Percentiles rank a stretch among this genome's conserved stretches.
Evolutionary conservation across 2,888 invertebrate species (phyloP).

Genomic region (Gasteruption jaculator): DNA sequence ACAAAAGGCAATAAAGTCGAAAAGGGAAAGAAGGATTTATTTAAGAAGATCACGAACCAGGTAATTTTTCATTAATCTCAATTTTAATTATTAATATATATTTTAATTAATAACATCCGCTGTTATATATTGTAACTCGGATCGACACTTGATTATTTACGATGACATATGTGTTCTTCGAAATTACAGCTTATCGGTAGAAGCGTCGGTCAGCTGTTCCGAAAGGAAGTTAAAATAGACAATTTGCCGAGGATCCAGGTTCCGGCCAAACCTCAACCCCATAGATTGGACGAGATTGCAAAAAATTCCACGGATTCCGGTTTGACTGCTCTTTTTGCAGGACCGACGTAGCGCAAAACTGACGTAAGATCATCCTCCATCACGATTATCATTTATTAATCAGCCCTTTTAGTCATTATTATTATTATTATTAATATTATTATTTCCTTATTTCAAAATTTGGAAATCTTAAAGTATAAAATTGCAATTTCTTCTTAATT

Average conservation of each 20-base stretch:
- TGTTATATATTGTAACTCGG: no score
- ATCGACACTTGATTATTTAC: background rate
- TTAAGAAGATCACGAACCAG: conserved; percentile 81
- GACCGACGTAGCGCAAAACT: conserved; percentile 46
- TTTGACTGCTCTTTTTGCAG: conserved; percentile 45
- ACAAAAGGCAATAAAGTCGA: conserved; percentile 77
- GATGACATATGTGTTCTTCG: conserved; percentile 15
- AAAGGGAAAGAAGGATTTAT: conserved; percentile 85
- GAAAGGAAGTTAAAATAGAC: conserved; percentile 80
- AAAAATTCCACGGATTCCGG: conserved; percentile 41
- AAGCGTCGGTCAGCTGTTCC: conserved; percentile 83
- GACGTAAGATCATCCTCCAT: conserved; percentile 27
- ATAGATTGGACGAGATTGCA: conserved; percentile 43
- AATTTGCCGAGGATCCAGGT: conserved; percentile 72
- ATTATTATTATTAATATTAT: no score
- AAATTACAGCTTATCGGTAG: conserved; percentile 70
- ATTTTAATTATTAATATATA: background rate
- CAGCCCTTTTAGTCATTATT: no score
- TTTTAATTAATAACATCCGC: background rate
- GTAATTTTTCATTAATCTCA: conserved; percentile 48
- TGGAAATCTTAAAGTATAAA: no score
- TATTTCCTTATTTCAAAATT: no score
- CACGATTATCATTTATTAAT: no score
- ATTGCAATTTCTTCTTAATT: no score
- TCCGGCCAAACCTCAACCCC: conserved; percentile 37